Evolutionary conservation across 1,140 invertebrate species (phyloP), one percentile per base, ranked within the genome.

Genomic region (Lysiphlebus fabarum): DNA sequence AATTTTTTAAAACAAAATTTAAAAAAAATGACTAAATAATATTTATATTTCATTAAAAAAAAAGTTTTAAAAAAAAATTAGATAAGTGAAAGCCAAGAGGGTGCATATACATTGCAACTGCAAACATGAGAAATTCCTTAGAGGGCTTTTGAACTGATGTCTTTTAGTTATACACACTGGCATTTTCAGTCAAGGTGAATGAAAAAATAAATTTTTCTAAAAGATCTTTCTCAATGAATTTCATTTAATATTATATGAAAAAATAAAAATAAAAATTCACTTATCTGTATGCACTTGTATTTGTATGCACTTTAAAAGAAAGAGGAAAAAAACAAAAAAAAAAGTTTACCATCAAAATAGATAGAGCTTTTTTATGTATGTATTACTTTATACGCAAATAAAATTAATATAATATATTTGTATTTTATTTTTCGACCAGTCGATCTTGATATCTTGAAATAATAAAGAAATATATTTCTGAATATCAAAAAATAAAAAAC

Each of bases 51-150:
- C n/a, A n/a, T n/a, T n/a, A n/a, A 12, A 47, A 49, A 7, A 14
- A 49, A 8, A 26, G 17, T 10, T 34, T 3, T 26, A 17, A 49
- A 49, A 49, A 37, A 51, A 53, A 33, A 10, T 53, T 33, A 38
- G 33, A 33, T 26, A 42, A 41, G 44, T 48, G 63, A 58, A 59
- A 42, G 44, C 51, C 14, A 53, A 45, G 40, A 56, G 71, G 71
- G 71, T 73, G 71, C 71, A 73, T 73, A 73, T n/a, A n/a, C 68
- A 71, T 72, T 71, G 65, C 59, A 58, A 64, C 58, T 54, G 65
- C 70, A 72, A 70, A 71, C 65, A 70, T 45, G 62, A 63, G 62
- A 51, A 62, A 61, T 56, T 61, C 58, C 47, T 54, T 59, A 40
- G 48, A 47, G 57, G 57, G 60, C 17, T 53, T 59, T 61, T 41